Evolutionary conservation across 2,113 vertebrate species (phyloP).

Genomic region (Rhegmatorhina hoffmannsi): DNA sequence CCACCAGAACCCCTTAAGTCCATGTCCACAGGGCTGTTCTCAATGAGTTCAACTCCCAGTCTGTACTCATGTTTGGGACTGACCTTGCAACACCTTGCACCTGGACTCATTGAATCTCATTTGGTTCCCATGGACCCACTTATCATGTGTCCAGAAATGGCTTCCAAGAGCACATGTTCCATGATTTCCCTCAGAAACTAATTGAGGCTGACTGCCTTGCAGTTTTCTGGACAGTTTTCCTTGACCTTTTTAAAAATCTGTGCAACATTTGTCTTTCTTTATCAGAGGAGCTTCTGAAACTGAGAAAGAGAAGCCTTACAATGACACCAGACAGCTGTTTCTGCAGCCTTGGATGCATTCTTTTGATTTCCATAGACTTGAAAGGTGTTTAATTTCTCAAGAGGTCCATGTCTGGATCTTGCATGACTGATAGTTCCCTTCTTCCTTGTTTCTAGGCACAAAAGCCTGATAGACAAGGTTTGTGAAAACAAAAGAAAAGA

Average conservation of each 20-base stretch:
- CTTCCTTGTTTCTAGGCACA: background rate
- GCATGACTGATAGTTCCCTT: background rate
- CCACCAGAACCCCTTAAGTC: background rate
- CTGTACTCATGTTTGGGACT: background rate
- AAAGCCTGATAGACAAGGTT: background rate
- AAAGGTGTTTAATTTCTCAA: background rate
- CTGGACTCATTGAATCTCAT: background rate
- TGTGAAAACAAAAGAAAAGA: background rate
- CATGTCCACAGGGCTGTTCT: background rate
- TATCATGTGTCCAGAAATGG: background rate
- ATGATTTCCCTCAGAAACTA: background rate
- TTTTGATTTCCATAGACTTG: background rate
- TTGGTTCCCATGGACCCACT: fast-evolving
- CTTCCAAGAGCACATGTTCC: background rate
- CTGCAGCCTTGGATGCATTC: background rate
- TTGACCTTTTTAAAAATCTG: background rate
- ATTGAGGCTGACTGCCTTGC: background rate
- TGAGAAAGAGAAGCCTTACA: background rate
- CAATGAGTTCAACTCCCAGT: background rate
- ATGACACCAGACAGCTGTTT: background rate
- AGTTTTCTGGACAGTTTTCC: background rate
- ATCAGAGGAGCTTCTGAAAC: background rate
- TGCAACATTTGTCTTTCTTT: background rate
- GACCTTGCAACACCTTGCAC: background rate
- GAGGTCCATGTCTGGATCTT: background rate